Evolutionary conservation across 2,888 invertebrate species (phyloP), one percentile per base, ranked within the genome.

Genomic region (Sycophila texana): DNA sequence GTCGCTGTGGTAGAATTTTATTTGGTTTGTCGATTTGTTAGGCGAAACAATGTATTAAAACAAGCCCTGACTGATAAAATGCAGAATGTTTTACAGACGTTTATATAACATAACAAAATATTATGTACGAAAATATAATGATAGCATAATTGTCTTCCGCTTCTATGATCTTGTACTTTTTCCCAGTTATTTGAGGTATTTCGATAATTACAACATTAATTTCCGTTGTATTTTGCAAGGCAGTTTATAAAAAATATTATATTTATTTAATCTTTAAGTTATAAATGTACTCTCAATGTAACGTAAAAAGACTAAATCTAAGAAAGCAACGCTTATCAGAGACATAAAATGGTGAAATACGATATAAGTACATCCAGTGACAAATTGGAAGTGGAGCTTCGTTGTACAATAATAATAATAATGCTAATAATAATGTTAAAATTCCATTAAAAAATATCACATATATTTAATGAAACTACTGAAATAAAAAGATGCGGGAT

Each of bases 171-270:
- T 60, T 60, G 26, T 20, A 67, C 63, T 57, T 66, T n/a, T 47
- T 60, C 22, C 26, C 12, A 18, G 51, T 53, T 18, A 26, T 61
- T 12, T 66, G 22, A 26, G 22, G 57, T 65, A 57, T 74, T 65
- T 30, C n/a, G 14, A 30, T 30, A 14, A 47, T 63, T 18, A 55
- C 16, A 47, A 58, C 4, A 22, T 30, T 26, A 18, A 51, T 57
- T 49, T 71, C 22, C 30, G 12, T 73, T 30, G 20, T 58, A n/a
- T 49, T 18, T 30, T 51, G 30, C 51, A 67, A 66, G 57, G 51
- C 51, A 68, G 51, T 26, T 75, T 75, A 75, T 61, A 68, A 67
- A 26, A 75, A 75, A 68, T 75, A 75, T 60, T 60, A 16, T 18
- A 51, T 53, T 39, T 39, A 39, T 39, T 51, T 26, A 58, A 26